These are phyloP conservation scores for Synanthedon myopaeformis DNA, from an alignment of 2,888 invertebrate genomes.

Conservation along the genomic window DNA sequence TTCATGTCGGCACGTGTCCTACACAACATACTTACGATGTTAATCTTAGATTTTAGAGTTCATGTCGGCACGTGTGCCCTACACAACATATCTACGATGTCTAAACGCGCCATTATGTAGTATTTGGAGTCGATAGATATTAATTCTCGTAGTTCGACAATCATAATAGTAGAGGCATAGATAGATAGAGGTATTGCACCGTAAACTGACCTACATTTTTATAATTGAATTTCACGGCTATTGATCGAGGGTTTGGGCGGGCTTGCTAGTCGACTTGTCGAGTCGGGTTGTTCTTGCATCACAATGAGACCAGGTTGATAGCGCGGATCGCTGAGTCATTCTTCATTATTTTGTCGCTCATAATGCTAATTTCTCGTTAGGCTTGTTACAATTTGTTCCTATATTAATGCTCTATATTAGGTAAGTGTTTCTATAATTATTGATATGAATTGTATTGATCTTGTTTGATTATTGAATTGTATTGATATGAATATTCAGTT, in stretches of 20 bases:
- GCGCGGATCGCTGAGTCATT: constrained; percentile 58
- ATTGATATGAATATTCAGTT: too few species aligned
- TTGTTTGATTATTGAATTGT: too few species aligned
- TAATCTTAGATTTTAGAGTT: too few species aligned
- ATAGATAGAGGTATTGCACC: background rate
- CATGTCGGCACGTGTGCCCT: too few species aligned
- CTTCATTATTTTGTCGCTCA: constrained; percentile 55
- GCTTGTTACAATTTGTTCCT: constrained; percentile 59
- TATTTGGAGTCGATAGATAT: too few species aligned
- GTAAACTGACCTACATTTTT: constrained; percentile 31
- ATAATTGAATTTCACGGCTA: constrained; percentile 59
- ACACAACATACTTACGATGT: too few species aligned
- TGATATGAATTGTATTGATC: too few species aligned
- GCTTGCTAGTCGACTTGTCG: constrained; percentile 49
- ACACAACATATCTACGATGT: too few species aligned
- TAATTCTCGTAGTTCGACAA: too few species aligned
- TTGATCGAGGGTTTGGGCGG: constrained; percentile 61
- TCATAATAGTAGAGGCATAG: too few species aligned
- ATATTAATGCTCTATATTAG: constrained; percentile 30
- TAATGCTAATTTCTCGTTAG: constrained; percentile 63
- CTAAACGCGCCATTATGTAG: too few species aligned
- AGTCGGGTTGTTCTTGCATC: constrained; percentile 35
- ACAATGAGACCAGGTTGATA: constrained; percentile 53
- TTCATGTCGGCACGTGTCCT: too few species aligned
- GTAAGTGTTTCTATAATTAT: constrained; percentile 27